Base-by-base conservation (phyloP, 2,888 invertebrate genomes). In the Mythimna pallens region DNA sequence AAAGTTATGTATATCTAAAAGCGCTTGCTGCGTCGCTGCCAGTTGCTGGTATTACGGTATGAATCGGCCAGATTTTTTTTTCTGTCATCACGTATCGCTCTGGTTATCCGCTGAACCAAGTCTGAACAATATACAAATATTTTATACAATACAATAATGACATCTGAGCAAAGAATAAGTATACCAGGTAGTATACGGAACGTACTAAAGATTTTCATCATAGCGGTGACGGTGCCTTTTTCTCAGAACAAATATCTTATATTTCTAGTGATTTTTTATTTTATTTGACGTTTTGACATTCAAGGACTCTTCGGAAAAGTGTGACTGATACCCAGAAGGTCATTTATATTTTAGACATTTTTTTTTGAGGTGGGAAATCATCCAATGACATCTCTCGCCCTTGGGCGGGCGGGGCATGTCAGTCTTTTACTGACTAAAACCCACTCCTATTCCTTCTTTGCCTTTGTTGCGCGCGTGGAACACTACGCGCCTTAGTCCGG, bases 281-380 rank as follows among this genome's bases (percentile, higher is more conserved):
- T 25, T 22, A 20, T 73, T 40, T 54, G 12, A 40, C 25, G 7
- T 22, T 22, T 34, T 57, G n/a, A n/a, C 25, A 40, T 40, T 20
- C 2, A 40, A 43, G 68, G 17, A n/a, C 30, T 69, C 54, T 20
- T 52, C 9, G n/a, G 20, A 73, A 65, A 66, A 14, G 52, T 58
- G 52, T 70, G 65, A 20, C 34, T 57, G 20, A 52, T 52, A 78
- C 17, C 3, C 17, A 57, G 50, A 73, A 68, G 14, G 4, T 58
- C 14, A 68, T 61, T 52, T 65, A 63, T 34, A 22, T 54, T 3
- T 36, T 14, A 52, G 17, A 74, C 14, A 52, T 14, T 59, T 52
- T 25, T 25, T 25, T 25, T 25, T 25, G 2, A 25, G 25, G 25
- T 25, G 25, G 25, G 2, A 25, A 25, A 25, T 25, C 25, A 25